Evolutionary conservation across 2,888 invertebrate species (phyloP), one percentile per base, ranked within the genome.

Genomic region (Melangyna quadrimaculata): DNA sequence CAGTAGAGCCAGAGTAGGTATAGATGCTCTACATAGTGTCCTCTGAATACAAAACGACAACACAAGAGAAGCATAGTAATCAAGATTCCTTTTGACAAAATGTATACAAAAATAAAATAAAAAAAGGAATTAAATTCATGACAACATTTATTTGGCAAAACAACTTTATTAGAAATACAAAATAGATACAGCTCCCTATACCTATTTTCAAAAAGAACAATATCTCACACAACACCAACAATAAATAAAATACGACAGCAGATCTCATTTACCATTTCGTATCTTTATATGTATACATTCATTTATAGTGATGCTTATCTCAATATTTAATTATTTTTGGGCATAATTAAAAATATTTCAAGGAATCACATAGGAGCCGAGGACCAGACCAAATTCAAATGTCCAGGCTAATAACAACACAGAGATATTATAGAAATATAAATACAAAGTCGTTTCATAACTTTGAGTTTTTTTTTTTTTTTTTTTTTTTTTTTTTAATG

Each of bases 31-130:
- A n/a, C n/a, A 37, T 48, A 53, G n/a, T 19, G 19, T 24, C 48
- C 22, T 37, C 72, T 57, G 78, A 65, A 65, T 48, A 65, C 51
- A 35, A 67, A 67, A 61, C 17, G 55, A 29, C 27, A 53, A 53
- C n/a, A 55, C 12, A 40, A 74, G 51, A 35, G 35, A 32, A 29
- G 35, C 37, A 63, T 37, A 32, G 48, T 72, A 72, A 61, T 72
- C 59, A 55, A 65, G 53, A 73, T 65, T 63, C 51, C n/a, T 12
- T 55, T 17, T 32, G 29, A 74, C 19, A 45, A 32, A 45, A 29
- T 35, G 17, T n/a, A 70, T 27, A 72, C 17, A 71, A 59, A 59
- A 57, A 17, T 24, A n/a, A 17, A 6, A 29, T 14, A 17, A 35
- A 45, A 48, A 65, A 32, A 48, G 12, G 35, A 35, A 35, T 14